A percentile compares a stretch with the other conserved stretches of the same genome.
These are phyloP conservation scores for Lasioglossum marginatum DNA, from an alignment of 2,888 invertebrate genomes.

Conservation along the genomic window DNA sequence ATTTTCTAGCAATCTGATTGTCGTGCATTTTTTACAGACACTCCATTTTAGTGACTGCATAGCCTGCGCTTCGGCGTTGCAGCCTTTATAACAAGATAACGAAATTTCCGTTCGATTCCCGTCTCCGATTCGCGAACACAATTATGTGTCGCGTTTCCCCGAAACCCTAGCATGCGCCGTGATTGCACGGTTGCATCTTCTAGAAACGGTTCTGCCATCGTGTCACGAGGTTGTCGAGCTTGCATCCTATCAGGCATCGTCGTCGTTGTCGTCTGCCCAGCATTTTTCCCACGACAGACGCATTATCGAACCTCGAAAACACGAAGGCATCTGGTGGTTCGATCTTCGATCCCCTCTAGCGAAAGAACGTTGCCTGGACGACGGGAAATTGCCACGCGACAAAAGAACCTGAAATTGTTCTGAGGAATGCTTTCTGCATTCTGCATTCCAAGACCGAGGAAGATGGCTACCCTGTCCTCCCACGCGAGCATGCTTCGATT, in stretches of 20 bases:
- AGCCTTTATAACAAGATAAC: background rate
- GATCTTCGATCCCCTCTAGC: background rate
- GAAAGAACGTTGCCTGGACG: background rate
- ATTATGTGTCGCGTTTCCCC: background rate
- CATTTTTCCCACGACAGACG: background rate
- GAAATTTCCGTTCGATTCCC: constrained; percentile 4
- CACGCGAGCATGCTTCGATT: background rate
- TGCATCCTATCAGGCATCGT: constrained; percentile 2
- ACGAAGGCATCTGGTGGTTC: background rate
- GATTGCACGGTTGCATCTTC: background rate
- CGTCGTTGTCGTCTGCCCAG: background rate
- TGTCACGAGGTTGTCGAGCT: constrained; percentile 5
- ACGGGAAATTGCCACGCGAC: constrained; percentile 4
- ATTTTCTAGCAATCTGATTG: too few species aligned
- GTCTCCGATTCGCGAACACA: background rate
- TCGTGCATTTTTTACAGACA: background rate
- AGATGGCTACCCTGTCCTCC: background rate
- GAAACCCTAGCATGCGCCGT: background rate
- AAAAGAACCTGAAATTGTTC: constrained; percentile 12
- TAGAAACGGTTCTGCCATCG: background rate
- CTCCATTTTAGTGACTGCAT: background rate
- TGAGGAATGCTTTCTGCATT: background rate
- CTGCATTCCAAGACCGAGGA: background rate
- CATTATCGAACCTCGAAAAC: background rate
- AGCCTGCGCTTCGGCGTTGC: background rate